phyloP scores from a whole-genome alignment of 92 coral and sea anemone genomes.

The Siderastrea siderea region DNA sequence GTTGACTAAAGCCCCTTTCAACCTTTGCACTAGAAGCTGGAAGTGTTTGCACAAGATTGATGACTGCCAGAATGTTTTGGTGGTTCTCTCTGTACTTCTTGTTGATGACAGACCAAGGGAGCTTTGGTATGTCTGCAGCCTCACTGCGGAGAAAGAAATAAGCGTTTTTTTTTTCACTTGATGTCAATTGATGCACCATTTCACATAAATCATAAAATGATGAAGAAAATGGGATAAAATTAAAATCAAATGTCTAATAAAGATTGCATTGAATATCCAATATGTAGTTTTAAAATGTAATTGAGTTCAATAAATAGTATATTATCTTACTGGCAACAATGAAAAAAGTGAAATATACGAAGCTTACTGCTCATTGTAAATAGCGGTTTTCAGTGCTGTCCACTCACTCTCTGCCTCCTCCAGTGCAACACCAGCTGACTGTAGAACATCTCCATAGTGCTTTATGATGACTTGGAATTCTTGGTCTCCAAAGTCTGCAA shows the following conservation, averaged over 20 bases:
- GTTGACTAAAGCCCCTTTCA: constrained; percentile 38
- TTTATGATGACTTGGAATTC: constrained; percentile 22
- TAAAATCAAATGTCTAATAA: too few relatives aligned
- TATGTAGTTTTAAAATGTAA: too few relatives aligned
- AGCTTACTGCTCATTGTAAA: constrained; percentile 25
- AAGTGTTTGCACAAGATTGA: constrained; percentile 20
- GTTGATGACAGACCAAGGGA: constrained; percentile 24
- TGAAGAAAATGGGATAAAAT: too few relatives aligned
- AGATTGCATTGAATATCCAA: neutral
- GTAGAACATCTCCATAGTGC: constrained; percentile 34
- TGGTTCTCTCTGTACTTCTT: constrained; percentile 2
- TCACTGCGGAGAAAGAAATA: constrained; percentile 15
- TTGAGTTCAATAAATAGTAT: too few relatives aligned
- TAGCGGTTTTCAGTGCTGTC: constrained; percentile 30
- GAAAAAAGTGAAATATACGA: neutral
- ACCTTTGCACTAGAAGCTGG: constrained; percentile 43
- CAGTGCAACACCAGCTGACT: constrained; percentile 31
- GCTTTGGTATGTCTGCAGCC: constrained; percentile 33
- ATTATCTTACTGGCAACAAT: neutral
- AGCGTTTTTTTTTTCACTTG: neutral
- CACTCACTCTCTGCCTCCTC: constrained; percentile 6
- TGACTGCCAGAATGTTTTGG: constrained; percentile 24
- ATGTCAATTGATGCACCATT: too few relatives aligned
- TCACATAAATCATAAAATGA: too few relatives aligned
- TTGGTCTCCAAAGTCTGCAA: constrained; percentile 46